Base-by-base conservation (phyloP, 1,140 invertebrate species). In the Paramacrobiotus metropolitanus region DNA sequence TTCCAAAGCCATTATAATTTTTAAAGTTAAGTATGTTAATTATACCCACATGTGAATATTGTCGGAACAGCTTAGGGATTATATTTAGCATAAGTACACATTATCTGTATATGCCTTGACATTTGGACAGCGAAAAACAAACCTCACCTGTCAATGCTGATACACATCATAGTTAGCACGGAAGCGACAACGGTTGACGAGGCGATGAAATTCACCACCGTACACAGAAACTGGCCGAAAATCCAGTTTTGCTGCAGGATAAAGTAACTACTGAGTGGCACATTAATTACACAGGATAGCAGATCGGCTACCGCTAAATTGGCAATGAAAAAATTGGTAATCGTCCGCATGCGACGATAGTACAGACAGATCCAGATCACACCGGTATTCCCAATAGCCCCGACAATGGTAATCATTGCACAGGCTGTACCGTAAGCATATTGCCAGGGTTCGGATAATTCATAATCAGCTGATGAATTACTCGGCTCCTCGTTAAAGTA, bases 301-400 rank as follows among this genome's bases (percentile, higher is more conserved):
- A 77, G 67, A 64, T 78, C 76, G n/a, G 74, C 76, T n/a, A 77
- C 71, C 61, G 76, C 77, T 2, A 80, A 65, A 62, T 77, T 77
- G 3, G 75, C 67, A 21, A 77, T 69, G 66, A 77, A 77, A 63
- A 73, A 75, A 65, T 76, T 77, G 21, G 75, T 77, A 18, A 76
- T 75, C 0, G 73, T 74, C 18, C 74, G 63, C 75, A 76, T 75
- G 30, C 72, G 63, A 63, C 86, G 81, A 74, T 78, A 76, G 20
- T 86, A 83, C 40, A 92, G 70, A 1, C 93, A 88, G 64, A 93
- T 93, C 85, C 87, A 92, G 65, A 95, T 89, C 48, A 94, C 89
- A 65, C 93, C 88, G 31, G 91, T 73, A 72, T 95, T 95, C 0
- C 90, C 87, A 30, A 85, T 82, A 15, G 87, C 86, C n/a, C 89